Conservation (phyloP, 1,140 invertebrate genomes). For the Temnothorax nylanderi region DNA sequence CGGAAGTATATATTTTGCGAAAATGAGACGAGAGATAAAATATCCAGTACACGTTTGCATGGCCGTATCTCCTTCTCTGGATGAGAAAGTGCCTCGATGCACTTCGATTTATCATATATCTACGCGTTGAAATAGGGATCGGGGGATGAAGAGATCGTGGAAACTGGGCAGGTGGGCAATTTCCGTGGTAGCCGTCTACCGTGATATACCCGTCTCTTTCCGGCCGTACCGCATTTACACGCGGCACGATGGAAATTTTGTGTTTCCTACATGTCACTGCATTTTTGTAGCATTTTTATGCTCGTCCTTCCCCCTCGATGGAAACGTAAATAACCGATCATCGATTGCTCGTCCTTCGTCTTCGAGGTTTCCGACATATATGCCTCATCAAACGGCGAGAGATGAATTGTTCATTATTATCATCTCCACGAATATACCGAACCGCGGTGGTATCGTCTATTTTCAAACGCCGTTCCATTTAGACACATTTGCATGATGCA, state of each 20-base stretch:
- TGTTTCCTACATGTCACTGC: conserved; percentile 42
- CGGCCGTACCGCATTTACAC: conserved; percentile 28
- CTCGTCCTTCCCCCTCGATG: background rate
- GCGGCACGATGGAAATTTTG: conserved; percentile 46
- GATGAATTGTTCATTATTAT: conserved; percentile 47
- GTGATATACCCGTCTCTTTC: conserved; percentile 53
- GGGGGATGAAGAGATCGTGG: conserved; percentile 63
- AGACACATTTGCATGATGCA: conserved; percentile 35
- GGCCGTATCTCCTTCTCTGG: conserved; percentile 14
- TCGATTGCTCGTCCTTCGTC: conserved; percentile 12
- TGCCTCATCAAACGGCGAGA: background rate
- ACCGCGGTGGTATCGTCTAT: background rate
- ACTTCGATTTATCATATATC: conserved; percentile 58
- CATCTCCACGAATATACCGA: conserved; percentile 3
- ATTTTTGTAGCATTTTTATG: conserved; percentile 26
- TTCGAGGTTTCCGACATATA: conserved; percentile 17
- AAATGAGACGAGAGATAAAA: background rate
- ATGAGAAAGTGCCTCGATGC: conserved; percentile 31
- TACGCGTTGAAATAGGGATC: conserved; percentile 41
- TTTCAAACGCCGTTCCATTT: conserved; percentile 33
- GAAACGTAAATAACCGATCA: conserved; percentile 39
- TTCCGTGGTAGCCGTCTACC: conserved; percentile 62
- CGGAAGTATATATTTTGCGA: background rate
- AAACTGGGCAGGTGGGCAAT: conserved; percentile 66
- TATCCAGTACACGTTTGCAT: conserved; percentile 1